Conservation (phyloP, 2,113 vertebrate genomes). For the Thymallus thymallus region DNA sequence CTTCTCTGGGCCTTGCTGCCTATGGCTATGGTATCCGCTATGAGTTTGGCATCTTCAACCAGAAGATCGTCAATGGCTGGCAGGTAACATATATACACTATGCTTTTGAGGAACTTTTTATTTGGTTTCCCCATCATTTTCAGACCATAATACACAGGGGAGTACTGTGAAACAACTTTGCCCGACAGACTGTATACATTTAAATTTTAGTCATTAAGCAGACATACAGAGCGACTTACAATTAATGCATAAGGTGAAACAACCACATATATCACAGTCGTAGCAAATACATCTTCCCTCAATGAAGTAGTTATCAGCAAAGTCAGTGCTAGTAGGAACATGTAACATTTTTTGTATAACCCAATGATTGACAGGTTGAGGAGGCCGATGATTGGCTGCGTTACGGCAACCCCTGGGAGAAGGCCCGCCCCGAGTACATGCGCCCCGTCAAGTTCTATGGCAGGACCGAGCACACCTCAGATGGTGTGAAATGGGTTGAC, state of each 20-base stretch:
- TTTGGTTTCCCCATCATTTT: conserved; percentile 51
- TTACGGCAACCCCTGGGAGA: conserved; percentile 93
- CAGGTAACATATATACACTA: conserved; percentile 69
- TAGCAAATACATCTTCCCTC: no score
- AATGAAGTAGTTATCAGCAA: background rate
- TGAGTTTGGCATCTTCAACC: conserved; percentile 92
- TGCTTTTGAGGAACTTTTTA: conserved; percentile 52
- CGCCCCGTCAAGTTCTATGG: conserved; percentile 87
- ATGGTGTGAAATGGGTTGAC: conserved; percentile 87
- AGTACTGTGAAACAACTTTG: background rate
- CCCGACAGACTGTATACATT: background rate
- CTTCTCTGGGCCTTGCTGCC: conserved; percentile 84
- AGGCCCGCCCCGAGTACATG: conserved; percentile 88
- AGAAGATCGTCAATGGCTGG: conserved; percentile 86
- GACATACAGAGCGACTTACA: background rate
- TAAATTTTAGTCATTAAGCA: background rate
- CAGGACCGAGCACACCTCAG: conserved; percentile 78
- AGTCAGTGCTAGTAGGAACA: background rate
- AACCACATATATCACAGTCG: no score
- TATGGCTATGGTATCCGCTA: conserved; percentile 92
- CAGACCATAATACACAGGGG: background rate
- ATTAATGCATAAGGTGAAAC: background rate
- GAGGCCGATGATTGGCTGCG: conserved; percentile 94
- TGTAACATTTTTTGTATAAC: background rate
- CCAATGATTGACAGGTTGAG: conserved; percentile 76